Base-by-base conservation (phyloP, 2,888 invertebrate genomes). In the Trisateles emortualis region DNA sequence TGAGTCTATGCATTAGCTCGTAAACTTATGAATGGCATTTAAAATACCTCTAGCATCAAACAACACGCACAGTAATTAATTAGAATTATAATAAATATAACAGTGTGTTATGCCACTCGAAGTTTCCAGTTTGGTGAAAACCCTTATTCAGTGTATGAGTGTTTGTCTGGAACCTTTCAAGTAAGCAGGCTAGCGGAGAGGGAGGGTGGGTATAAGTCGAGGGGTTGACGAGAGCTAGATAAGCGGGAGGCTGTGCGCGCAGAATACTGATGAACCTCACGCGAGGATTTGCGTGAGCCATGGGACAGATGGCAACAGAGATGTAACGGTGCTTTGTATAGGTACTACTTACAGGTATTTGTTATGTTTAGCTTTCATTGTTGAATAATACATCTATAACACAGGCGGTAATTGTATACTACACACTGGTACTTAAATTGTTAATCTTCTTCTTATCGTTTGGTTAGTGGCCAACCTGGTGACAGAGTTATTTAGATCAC, bases 141-240 rank as follows among this genome's bases (percentile, higher is more conserved):
- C 10, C 38, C 10, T 52, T 6, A 14, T n/a, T 10, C 8, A 8
- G 26, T 26, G 19, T 11, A 16, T 3, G 14, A 22, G 35, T 29
- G 13, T 42, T 42, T 29, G 13, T 50, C 29, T 16, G 29, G n/a
- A 16, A 10, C 14, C 29, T 29, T 39, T 38, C 16, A 43, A 33
- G 46, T 22, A n/a, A n/a, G n/a, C n/a, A n/a, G n/a, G n/a, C n/a
- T n/a, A 9, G 17, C 5, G 38, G 14, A 5, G 29, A 1, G 16
- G 39, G 17, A 11, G 33, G 33, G 38, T 32, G 48, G 45, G 56
- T 46, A 61, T 60, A 64, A 64, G 71, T 64, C 55, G 22, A 42
- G 51, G 64, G 74, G 64, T 71, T 71, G 74, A 54, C 72, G 56
- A 54, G 52, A 48, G 43, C 43, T 35, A 68, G 71, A 59, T 65